These are phyloP conservation scores for Trogon surrucura DNA, from an alignment of 2,113 vertebrate species.

Conservation along the genomic window DNA sequence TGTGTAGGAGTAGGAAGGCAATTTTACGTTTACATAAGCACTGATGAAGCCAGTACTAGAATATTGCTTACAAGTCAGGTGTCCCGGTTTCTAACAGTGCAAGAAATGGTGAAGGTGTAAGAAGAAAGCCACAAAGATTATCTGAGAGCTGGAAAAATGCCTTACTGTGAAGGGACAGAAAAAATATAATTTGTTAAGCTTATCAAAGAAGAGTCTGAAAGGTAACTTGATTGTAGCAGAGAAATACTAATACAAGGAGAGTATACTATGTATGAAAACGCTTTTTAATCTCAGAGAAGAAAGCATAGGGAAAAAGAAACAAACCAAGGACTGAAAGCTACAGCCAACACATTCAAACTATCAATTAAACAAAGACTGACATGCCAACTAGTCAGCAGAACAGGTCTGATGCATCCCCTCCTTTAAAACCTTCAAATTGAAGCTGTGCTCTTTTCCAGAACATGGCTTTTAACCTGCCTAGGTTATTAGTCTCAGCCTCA, in stretches of 20 bases:
- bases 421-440: background rate
- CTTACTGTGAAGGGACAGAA: background rate
- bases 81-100: background rate
- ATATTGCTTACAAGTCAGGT: background rate
- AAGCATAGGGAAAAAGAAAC: background rate
- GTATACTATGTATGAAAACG: background rate
- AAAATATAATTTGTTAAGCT: background rate
- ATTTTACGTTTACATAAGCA: background rate
- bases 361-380: background rate
- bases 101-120: background rate
- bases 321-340: background rate
- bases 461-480: background rate
- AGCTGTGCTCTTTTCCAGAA: background rate
- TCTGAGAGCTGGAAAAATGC: background rate
- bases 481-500: background rate
- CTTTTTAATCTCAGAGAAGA: background rate
- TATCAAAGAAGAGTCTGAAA: background rate
- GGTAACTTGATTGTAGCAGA: background rate
- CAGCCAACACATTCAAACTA: background rate
- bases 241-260: background rate
- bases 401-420: background rate
- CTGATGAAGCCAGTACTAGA: background rate
- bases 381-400: background rate
- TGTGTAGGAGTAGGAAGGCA: conserved; percentile 6
- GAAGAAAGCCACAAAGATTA: background rate